phyloP scores from a whole-genome alignment of 2,797 vertebrate species.

The Pantherophis vulpinus region DNA sequence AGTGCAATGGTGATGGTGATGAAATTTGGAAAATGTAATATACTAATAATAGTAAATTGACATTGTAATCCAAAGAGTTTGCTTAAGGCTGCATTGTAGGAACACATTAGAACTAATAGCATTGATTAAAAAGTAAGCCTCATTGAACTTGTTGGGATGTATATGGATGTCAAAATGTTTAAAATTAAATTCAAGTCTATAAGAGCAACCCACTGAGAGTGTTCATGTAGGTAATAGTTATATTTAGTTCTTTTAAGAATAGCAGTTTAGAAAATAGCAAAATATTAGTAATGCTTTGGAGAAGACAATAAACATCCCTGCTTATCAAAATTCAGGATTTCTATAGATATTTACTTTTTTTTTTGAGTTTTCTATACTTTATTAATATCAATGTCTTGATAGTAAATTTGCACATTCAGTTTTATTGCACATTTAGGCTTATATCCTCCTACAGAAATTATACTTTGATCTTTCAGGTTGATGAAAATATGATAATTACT shows the following conservation, averaged over 20 bases:
- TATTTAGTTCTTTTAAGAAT: background rate
- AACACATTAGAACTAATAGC: background rate
- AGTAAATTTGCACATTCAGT: conserved; percentile 50
- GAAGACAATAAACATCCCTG: background rate
- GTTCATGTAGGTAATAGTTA: background rate
- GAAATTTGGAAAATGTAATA: background rate
- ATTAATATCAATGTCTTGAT: conserved; percentile 51
- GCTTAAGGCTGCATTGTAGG: background rate
- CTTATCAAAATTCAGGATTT: conserved; percentile 26
- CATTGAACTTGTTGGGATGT: background rate
- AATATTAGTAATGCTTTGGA: background rate
- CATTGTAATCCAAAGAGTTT: background rate
- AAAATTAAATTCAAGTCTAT: background rate
- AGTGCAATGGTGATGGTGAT: background rate
- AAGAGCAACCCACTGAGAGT: background rate
- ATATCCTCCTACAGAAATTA: background rate
- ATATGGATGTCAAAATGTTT: background rate
- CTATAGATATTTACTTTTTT: conserved; percentile 50
- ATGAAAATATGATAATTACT: background rate
- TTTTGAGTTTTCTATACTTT: conserved; percentile 60
- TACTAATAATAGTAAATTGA: background rate
- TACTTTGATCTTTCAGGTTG: background rate
- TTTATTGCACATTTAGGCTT: too few species aligned
- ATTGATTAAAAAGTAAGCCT: background rate
- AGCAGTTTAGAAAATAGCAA: background rate